Base-by-base conservation (phyloP, 1,140 invertebrate species). In the Halesus radiatus region DNA sequence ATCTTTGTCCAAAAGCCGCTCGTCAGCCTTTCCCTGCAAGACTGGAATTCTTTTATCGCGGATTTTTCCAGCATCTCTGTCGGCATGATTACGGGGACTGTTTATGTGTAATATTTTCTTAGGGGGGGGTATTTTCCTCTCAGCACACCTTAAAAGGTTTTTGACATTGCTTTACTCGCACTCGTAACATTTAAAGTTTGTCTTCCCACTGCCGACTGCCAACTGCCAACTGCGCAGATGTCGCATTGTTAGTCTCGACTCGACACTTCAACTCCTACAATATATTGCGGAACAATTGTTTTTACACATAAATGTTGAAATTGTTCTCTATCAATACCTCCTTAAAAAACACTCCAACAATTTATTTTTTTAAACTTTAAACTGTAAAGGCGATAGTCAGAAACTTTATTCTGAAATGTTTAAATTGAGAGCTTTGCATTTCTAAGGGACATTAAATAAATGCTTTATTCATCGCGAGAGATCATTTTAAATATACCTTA, bases 151-250 rank as follows among this genome's bases (percentile, higher is more conserved):
- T 74, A 74, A 74, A 56, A 74, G 70, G 50, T 56, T 74, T 74
- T 74, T 74, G 70, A 74, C 70, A 74, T 74, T 74, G 53, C 50
- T 20, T 74, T 74, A 70, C 32, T 70, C 22, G 20, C 66, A 70
- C 32, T 70, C n/a, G n/a, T 32, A 70, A 50, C 66, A 50, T 50
- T 70, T 45, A 20, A 70, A 37, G 32, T 50, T 70, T 20, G 66
- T 13, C 66, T 66, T 10, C 62, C 62, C 6, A 56, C 54, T 56
- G 26, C 15, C 62, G 7, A 56, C 54, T 56, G 26, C 15, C 62
- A n/a, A 56, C 54, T 56, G 26, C 15, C 62, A n/a, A 56, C 54
- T 56, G 26, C 15, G 22, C 0, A 16, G 26, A 8, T 66, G 26
- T 66, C 62, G 22, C 10, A 26, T 66, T 66, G 22, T 26, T 32